Evolutionary conservation across 2,797 vertebrate species (phyloP).

Genomic region (Falco novaeseelandiae): DNA sequence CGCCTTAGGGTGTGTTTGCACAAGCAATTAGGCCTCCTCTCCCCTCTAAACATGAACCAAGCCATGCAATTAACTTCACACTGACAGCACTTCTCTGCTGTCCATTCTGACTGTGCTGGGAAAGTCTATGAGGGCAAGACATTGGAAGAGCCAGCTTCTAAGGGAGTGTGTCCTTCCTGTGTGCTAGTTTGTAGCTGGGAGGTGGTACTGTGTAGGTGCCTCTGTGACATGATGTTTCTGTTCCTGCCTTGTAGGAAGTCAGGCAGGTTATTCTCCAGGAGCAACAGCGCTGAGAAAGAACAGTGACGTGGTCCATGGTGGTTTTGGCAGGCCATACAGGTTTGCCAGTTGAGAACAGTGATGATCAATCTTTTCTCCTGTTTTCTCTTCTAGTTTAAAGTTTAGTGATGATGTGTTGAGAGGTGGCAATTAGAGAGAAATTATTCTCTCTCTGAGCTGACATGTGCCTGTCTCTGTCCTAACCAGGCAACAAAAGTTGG

Average conservation of each 20-base stretch:
- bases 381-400: background rate
- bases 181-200: background rate
- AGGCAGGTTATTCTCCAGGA: background rate
- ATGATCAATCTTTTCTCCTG: background rate
- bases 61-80: background rate
- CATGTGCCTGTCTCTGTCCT: background rate
- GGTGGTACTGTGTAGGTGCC: background rate
- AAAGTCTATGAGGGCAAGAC: background rate
- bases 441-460: background rate
- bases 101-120: background rate
- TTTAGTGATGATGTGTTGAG: background rate
- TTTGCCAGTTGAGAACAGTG: background rate
- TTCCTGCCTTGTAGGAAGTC: background rate
- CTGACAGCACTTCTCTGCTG: rapidly evolving
- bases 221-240: background rate
- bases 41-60: background rate
- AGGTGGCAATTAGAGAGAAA: background rate
- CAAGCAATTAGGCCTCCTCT: background rate
- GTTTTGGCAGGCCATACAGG: background rate
- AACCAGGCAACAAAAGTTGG: background rate
- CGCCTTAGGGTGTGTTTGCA: background rate
- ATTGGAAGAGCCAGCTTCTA: background rate
- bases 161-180: background rate
- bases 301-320: background rate
- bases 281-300: background rate